Percentiles rank a stretch among this genome's conserved stretches.
Conservation (phyloP, 1,140 invertebrate species). For the Sminthurinus signatus region DNA sequence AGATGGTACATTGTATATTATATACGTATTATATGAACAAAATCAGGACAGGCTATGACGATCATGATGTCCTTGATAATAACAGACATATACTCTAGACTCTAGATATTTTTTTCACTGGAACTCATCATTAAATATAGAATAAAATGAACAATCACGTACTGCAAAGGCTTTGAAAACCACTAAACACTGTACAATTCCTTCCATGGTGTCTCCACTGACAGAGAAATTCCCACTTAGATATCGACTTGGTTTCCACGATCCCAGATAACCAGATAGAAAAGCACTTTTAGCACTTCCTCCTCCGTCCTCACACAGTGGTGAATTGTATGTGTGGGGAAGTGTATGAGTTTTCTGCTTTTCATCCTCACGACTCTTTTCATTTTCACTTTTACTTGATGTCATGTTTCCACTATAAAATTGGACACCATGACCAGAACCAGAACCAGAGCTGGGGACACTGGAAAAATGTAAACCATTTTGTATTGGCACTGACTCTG, state of each 20-base stretch:
- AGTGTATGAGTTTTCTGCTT: background rate
- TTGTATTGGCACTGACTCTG: too few relatives aligned
- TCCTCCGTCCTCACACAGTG: background rate
- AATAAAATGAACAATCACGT: conserved; percentile 49
- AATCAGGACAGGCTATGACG: too few relatives aligned
- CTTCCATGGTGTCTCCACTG: conserved; percentile 82
- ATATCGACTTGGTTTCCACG: conserved; percentile 55
- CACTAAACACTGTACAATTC: conserved; percentile 83
- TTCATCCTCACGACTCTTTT: background rate
- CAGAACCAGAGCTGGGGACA: too few relatives aligned
- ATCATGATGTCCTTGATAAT: too few relatives aligned
- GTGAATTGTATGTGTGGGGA: background rate
- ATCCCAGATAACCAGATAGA: conserved; percentile 29
- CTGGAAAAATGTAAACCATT: too few relatives aligned
- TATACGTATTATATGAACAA: too few relatives aligned
- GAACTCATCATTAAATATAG: too few relatives aligned
- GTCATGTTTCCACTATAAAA: background rate
- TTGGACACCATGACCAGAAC: too few relatives aligned
- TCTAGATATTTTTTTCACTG: too few relatives aligned
- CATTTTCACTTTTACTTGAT: background rate
- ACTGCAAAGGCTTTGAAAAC: conserved; percentile 87
- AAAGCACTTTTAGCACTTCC: conserved; percentile 9
- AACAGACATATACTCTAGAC: too few relatives aligned
- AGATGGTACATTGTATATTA: too few relatives aligned
- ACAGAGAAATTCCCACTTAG: conserved; percentile 78